phyloP scores from a whole-genome alignment of 2,888 invertebrate genomes.

The Cephus nigrinus region DNA sequence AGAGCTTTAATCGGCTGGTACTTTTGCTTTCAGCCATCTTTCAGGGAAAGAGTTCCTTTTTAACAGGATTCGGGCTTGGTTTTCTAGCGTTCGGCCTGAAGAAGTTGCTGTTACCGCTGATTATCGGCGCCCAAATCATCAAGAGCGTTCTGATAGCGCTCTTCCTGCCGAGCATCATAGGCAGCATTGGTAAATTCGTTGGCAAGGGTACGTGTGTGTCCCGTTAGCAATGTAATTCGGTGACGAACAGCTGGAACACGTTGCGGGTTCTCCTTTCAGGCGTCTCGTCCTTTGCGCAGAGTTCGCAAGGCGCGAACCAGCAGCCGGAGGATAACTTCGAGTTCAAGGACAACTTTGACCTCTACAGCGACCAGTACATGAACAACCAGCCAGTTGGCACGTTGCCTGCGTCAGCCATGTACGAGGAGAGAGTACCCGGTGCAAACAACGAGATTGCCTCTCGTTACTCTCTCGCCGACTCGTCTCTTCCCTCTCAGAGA shows the following conservation, averaged over 20 bases:
- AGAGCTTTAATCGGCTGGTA: conserved; percentile 62
- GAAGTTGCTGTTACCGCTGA: conserved; percentile 83
- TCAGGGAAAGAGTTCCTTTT: conserved; percentile 72
- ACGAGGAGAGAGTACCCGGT: conserved; percentile 58
- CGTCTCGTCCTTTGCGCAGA: conserved; percentile 67
- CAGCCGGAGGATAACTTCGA: conserved; percentile 75
- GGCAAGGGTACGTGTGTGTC: conserved; percentile 76
- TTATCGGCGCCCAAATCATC: conserved; percentile 84
- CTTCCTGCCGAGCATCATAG: conserved; percentile 86
- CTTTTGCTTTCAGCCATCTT: conserved; percentile 64
- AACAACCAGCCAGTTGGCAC: conserved; percentile 64
- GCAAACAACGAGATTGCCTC: conserved; percentile 54
- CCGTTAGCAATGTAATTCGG: not conserved
- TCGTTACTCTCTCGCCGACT: conserved; percentile 71
- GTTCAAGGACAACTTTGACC: conserved; percentile 78
- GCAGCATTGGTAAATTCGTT: conserved; percentile 84
- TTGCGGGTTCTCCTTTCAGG: conserved; percentile 38
- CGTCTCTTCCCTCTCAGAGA: conserved; percentile 62
- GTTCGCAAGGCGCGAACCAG: conserved; percentile 51
- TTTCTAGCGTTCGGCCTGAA: conserved; percentile 83
- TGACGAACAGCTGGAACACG: not conserved
- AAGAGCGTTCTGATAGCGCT: conserved; percentile 86
- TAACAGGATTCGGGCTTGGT: conserved; percentile 75
- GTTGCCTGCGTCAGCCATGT: conserved; percentile 64
- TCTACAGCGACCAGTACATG: conserved; percentile 67